phyloP scores from a whole-genome alignment of 2,797 vertebrate species.

The Mycteria americana region DNA sequence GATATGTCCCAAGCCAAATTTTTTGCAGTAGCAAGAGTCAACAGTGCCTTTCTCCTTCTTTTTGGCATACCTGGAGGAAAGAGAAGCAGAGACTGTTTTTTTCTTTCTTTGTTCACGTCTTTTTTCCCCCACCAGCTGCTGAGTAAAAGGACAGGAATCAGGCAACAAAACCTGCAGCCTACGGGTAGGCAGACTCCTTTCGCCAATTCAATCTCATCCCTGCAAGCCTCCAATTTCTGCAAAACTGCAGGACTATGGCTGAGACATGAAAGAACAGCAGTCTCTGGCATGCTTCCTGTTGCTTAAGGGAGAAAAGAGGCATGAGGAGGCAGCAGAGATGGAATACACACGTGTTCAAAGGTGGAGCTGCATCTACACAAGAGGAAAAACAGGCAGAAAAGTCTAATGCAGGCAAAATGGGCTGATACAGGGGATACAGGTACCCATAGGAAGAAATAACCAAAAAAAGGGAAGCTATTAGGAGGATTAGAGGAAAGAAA shows the following conservation, averaged over 20 bases:
- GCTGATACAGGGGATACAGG: neutral
- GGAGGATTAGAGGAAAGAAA: neutral
- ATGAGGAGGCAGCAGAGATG: neutral
- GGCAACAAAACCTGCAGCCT: neutral
- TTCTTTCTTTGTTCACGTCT: neutral
- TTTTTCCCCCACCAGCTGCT: neutral
- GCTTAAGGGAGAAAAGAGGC: neutral
- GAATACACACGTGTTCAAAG: neutral
- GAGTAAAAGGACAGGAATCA: neutral
- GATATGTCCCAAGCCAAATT: neutral
- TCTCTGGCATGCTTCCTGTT: neutral
- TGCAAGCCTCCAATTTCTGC: neutral
- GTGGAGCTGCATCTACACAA: neutral
- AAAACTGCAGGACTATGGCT: neutral
- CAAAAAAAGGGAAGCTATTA: neutral
- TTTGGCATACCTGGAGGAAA: neutral
- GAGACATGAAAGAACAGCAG: neutral
- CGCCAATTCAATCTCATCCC: neutral
- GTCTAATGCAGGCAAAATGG: neutral
- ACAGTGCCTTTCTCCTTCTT: neutral
- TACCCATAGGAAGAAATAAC: neutral
- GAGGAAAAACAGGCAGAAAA: neutral
- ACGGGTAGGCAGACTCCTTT: neutral
- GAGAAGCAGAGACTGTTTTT: neutral
- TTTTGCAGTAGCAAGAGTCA: neutral